Evolutionary conservation across 2,113 vertebrate species (phyloP).

Genomic region (Leucoraja erinaceus): DNA sequence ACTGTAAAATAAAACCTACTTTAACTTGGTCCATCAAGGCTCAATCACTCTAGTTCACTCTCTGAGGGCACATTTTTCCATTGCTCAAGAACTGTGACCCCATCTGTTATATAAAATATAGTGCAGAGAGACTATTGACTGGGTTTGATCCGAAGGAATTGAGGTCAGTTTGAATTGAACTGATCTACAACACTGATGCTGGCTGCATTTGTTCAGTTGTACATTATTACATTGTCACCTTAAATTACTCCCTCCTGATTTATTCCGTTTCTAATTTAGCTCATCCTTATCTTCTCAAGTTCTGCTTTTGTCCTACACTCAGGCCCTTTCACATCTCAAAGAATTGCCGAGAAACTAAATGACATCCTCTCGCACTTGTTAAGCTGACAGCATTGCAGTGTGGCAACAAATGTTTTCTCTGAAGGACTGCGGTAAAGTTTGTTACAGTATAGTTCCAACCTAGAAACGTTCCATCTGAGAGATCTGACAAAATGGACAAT

Average conservation of each 20-base stretch:
- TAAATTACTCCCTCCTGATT: background rate
- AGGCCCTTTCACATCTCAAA: background rate
- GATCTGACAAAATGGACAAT: too few relatives aligned
- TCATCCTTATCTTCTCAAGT: background rate
- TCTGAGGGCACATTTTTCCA: slow-evolving; percentile 11
- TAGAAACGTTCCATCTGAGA: too few relatives aligned
- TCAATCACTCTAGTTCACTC: slow-evolving; percentile 26
- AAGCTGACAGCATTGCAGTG: too few relatives aligned
- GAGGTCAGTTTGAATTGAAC: slow-evolving; percentile 26
- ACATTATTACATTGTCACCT: background rate
- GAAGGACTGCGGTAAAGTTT: too few relatives aligned
- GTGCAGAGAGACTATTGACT: background rate
- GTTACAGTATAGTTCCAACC: too few relatives aligned
- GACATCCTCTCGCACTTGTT: background rate
- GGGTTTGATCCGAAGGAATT: background rate
- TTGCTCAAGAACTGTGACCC: slow-evolving; percentile 6
- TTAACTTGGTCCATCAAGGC: slow-evolving; percentile 22
- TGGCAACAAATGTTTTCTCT: too few relatives aligned
- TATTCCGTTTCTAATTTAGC: background rate
- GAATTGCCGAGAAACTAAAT: background rate
- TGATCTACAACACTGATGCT: background rate
- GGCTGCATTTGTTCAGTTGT: background rate
- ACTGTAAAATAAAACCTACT: slow-evolving; percentile 24
- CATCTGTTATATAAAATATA: background rate
- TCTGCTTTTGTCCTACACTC: background rate